Percentiles rank a stretch among this genome's conserved stretches.
Evolutionary conservation across 1,140 invertebrate genomes (phyloP).

Genomic region (Polypedilum pembai): DNA sequence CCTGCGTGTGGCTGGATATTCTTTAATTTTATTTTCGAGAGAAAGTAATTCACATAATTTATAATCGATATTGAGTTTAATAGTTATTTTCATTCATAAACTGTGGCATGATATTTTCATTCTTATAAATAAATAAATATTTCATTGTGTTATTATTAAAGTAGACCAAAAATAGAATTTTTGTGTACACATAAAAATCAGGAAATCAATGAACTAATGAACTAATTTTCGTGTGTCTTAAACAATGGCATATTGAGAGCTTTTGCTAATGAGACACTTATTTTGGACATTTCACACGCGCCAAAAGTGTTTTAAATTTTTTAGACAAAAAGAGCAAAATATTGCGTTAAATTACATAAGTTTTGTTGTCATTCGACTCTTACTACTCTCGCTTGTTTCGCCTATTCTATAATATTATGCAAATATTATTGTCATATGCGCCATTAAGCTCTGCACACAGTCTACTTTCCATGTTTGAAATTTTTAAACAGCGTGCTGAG

Average conservation of each 20-base stretch:
- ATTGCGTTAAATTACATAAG: background rate
- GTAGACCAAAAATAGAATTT: no score
- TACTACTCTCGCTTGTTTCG: background rate
- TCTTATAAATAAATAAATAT: no score
- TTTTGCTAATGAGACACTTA: background rate
- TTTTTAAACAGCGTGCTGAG: background rate
- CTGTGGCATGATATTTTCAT: no score
- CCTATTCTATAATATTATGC: constrained; percentile 18
- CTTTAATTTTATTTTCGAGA: no score
- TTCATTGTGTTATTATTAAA: no score
- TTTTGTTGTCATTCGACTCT: background rate
- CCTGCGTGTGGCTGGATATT: no score
- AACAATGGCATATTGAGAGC: background rate
- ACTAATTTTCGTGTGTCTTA: no score
- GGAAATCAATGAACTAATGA: no score
- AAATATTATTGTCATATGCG: constrained; percentile 18
- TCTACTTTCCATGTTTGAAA: constrained; percentile 13
- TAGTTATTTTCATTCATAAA: no score
- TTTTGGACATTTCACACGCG: background rate
- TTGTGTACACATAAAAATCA: no score
- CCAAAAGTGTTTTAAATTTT: background rate
- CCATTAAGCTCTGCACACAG: constrained; percentile 10
- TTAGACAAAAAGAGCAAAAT: background rate
- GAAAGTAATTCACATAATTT: no score
- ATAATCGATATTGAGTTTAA: no score